Conservation (phyloP, 2,113 vertebrate species). For the Tetrax tetrax region DNA sequence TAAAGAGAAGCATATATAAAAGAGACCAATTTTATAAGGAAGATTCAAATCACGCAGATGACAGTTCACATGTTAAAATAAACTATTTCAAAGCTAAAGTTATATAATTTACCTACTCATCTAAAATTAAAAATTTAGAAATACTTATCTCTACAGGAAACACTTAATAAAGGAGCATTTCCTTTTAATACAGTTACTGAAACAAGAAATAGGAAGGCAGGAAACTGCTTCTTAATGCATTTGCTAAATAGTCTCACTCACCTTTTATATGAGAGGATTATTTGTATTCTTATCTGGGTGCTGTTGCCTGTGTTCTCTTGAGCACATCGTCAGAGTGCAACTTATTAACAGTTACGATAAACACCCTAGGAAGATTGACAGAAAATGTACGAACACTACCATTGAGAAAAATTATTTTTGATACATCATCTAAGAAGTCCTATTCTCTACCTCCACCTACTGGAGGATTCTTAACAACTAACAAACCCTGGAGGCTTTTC, state of each 20-base stretch:
- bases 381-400: neutral
- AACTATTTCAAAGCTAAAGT: neutral
- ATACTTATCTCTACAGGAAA: neutral
- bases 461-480: neutral
- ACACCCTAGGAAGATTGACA: neutral
- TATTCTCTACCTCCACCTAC: conserved; percentile 52
- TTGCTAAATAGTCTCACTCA: neutral
- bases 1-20: neutral
- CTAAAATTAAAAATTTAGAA: neutral
- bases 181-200: neutral
- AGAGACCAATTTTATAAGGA: neutral
- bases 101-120: neutral
- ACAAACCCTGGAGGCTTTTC: neutral
- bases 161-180: neutral
- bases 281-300: neutral
- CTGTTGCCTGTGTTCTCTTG: neutral
- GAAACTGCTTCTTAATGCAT: neutral
- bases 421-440: neutral
- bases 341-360: neutral
- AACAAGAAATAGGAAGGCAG: neutral
- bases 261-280: neutral
- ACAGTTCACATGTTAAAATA: neutral
- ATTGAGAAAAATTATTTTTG: neutral
- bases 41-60: neutral
- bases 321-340: neutral